Evolutionary conservation across 2,888 invertebrate genomes (phyloP), one percentile per base, ranked within the genome.

Genomic region (Cheilosia soror): DNA sequence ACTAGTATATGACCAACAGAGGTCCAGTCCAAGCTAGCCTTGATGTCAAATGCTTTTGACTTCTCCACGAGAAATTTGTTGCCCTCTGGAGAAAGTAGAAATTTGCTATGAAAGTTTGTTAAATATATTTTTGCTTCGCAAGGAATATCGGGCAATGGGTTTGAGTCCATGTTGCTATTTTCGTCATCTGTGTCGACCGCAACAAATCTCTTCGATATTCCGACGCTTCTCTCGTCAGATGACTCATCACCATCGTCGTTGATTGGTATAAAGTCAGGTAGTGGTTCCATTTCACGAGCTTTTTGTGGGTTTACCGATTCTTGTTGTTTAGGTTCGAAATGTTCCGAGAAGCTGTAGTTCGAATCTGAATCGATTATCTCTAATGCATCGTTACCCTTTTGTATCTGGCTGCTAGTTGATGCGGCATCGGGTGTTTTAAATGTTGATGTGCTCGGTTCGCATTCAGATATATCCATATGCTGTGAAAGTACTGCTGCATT

Each of bases 71-170:
- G 87, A 92, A 94, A 94, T 5, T 89, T 87, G 25, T 91, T 90
- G 4, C 94, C 94, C 4, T 93, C 92, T 0, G 92, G 90, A 9
- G 93, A 92, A 37, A 93, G 92, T 3, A 94, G 89, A 87, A 93
- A 93, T 15, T 93, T 92, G 62, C 91, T 92, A 57, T 94, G 91
- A 31, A 93, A 93, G 29, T 91, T 91, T 0, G 93, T 93, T 88
- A 94, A 89, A 85, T 93, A 93, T 58, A 94, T 93, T 79, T 93
- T 93, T 0, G 94, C 93, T 2, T 91, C 90, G 33, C 90, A 90
- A 0, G 90, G 89, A 4, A 89, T 31, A 76, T 90, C 90, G 2
- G 87, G 82, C 27, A 88, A 53, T 60, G 55, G 63, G 44, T 37
- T 57, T 2, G 20, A 20, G 51, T 87, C 71, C 27, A 31, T 57